These are phyloP conservation scores for Amblyornis subalaris DNA, from an alignment of 2,113 vertebrate species.

Conservation along the genomic window DNA sequence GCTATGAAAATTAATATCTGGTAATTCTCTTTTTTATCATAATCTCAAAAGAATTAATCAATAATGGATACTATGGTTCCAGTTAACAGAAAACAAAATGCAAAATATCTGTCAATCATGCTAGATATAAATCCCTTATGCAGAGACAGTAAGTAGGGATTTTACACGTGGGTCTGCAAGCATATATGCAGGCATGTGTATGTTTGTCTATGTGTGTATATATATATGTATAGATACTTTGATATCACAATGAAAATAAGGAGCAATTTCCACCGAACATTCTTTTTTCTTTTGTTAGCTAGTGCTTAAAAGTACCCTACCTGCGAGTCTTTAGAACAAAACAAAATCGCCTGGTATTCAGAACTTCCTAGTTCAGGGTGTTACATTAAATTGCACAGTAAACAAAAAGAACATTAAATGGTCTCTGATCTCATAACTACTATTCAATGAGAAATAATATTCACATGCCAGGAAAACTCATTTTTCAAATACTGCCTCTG, in stretches of 20 bases:
- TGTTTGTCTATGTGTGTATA: neutral
- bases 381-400: neutral
- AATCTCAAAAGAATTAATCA: neutral
- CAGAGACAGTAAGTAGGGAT: neutral
- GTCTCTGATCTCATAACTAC: neutral
- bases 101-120: neutral
- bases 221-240: too few relatives aligned
- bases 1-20: neutral
- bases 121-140: neutral
- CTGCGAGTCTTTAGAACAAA: neutral
- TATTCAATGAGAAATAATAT: neutral
- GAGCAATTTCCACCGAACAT: neutral
- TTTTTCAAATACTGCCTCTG: neutral
- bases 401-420: neutral
- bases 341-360: neutral
- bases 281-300: neutral
- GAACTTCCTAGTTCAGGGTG: neutral
- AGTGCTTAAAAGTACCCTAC: neutral
- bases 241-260: neutral
- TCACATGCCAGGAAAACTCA: neutral
- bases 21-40: neutral
- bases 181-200: neutral
- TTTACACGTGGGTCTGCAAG: fast-evolving
- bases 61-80: neutral
- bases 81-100: neutral